Evolutionary conservation across 2,888 invertebrate genomes (phyloP).

Genomic region (Idaea straminata): DNA sequence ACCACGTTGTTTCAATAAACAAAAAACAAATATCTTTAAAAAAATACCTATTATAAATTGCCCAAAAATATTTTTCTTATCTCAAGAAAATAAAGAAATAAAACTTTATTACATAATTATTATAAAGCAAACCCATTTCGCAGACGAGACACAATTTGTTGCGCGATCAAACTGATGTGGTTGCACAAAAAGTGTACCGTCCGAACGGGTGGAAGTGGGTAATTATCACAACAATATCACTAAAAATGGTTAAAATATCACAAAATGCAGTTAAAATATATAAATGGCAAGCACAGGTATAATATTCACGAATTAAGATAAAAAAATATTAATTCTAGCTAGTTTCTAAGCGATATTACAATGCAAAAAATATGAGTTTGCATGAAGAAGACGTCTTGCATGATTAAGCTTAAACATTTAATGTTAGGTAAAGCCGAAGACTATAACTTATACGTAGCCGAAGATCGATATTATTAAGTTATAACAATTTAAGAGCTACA

Average conservation of each 20-base stretch:
- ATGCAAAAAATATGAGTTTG: too few relatives aligned
- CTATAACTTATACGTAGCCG: too few relatives aligned
- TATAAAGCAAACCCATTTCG: background rate
- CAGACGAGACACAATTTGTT: background rate
- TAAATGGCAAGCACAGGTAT: background rate
- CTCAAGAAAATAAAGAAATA: background rate
- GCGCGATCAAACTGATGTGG: background rate
- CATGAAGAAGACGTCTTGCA: too few relatives aligned
- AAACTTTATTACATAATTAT: background rate
- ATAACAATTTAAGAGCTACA: background rate
- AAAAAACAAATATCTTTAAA: too few relatives aligned
- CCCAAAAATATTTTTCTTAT: background rate
- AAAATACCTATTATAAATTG: background rate
- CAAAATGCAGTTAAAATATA: background rate
- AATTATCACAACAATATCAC: background rate
- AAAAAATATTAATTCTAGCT: conserved; percentile 1
- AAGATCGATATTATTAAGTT: background rate
- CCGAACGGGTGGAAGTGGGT: background rate
- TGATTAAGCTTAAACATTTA: too few relatives aligned
- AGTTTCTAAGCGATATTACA: background rate
- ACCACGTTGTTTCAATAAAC: too few relatives aligned
- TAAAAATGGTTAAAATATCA: background rate
- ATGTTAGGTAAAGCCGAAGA: too few relatives aligned
- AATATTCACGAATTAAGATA: background rate
- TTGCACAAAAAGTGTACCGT: background rate